Evolutionary conservation across 2,113 vertebrate species (phyloP).

Genomic region (Jaculus jaculus): DNA sequence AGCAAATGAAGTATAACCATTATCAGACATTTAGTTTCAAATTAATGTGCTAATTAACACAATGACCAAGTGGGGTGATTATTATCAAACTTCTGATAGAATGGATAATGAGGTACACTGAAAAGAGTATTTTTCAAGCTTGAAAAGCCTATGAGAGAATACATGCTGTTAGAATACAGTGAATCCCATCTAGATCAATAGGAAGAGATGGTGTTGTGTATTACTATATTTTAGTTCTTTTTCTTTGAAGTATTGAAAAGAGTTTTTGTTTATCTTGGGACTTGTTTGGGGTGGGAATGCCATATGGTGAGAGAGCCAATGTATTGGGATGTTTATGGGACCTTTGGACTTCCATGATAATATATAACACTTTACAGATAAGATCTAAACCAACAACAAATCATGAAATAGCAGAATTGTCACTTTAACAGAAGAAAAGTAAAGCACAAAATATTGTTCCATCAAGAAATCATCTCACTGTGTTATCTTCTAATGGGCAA

Average conservation of each 20-base stretch:
- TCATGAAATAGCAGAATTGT: neutral
- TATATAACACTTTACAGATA: slow-evolving; percentile 11
- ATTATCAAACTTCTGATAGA: neutral
- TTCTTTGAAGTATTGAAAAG: neutral
- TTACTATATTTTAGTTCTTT: neutral
- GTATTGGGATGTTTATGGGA: neutral
- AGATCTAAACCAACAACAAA: slow-evolving; percentile 16
- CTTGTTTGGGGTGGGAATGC: neutral
- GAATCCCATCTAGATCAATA: neutral
- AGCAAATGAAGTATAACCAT: slow-evolving; percentile 21
- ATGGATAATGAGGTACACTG: neutral
- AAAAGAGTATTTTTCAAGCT: neutral
- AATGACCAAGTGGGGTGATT: neutral
- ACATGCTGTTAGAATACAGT: neutral
- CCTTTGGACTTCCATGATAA: neutral
- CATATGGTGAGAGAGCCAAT: neutral
- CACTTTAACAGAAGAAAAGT: slow-evolving; percentile 2
- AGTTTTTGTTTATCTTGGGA: neutral
- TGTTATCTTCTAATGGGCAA: neutral
- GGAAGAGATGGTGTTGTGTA: neutral
- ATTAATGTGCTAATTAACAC: slow-evolving; percentile 43
- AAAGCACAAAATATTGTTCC: neutral
- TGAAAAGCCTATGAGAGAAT: neutral
- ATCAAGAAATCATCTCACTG: neutral
- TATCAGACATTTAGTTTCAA: slow-evolving; percentile 32